phyloP scores from a whole-genome alignment of 2,797 vertebrate genomes.

The Myotis vivesi region DNA sequence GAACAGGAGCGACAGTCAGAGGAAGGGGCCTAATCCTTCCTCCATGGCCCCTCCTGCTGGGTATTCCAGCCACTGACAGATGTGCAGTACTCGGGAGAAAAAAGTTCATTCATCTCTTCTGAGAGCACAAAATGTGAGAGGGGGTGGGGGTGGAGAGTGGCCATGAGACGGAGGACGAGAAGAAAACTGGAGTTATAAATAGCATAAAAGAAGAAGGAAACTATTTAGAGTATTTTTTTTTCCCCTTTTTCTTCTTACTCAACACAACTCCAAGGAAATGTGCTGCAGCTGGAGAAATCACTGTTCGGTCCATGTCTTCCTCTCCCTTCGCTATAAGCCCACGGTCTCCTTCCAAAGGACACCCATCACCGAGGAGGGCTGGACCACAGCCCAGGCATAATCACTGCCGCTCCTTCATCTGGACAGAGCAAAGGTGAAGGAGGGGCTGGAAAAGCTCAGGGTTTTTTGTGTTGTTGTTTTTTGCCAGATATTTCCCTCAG shows the following conservation, averaged over 20 bases:
- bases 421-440: conserved; percentile 59
- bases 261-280: conserved; percentile 79
- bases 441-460: conserved; percentile 37
- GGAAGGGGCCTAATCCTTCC: conserved; percentile 33
- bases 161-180: conserved; percentile 83
- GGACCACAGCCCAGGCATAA: conserved; percentile 80
- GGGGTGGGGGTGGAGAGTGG: conserved; percentile 77
- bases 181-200: conserved; percentile 87
- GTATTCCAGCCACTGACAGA: conserved; percentile 75
- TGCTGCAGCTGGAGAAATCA: conserved; percentile 92
- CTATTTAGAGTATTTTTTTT: conserved; percentile 75
- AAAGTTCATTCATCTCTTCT: conserved; percentile 82
- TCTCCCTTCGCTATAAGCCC: conserved; percentile 64
- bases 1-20: neutral
- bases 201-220: conserved; percentile 85
- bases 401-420: conserved; percentile 62
- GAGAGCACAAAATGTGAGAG: conserved; percentile 48
- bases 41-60: conserved; percentile 43
- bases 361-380: conserved; percentile 72
- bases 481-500: conserved; percentile 31
- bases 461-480: neutral
- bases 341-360: conserved; percentile 62
- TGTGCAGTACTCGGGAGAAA: conserved; percentile 80
- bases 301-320: conserved; percentile 81
- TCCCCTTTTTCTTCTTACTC: conserved; percentile 63